Base-by-base conservation (phyloP, 2,888 invertebrate species). In the Chouioia cunea region DNA sequence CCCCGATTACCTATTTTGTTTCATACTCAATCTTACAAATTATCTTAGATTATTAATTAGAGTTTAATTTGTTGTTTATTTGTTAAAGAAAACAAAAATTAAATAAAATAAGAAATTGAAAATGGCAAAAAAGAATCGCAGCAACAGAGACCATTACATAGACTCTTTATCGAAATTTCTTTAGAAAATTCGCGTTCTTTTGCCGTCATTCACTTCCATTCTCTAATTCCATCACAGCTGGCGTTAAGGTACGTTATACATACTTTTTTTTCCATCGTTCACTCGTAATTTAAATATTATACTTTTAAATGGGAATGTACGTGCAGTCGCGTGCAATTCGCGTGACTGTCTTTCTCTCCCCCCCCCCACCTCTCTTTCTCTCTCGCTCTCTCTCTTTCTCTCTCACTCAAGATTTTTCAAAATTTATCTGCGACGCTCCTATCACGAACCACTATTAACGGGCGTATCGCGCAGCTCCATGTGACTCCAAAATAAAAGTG, bases 201-300 rank as follows among this genome's bases (percentile, higher is more conserved):
- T 68, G 36, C 70, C 70, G 63, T 65, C 52, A 70, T 68, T 68
- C 63, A 70, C 67, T 72, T 69, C 74, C 76, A 75, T 74, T 76
- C 74, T 73, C 77, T 74, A 75, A 75, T 76, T 76, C 78, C 79
- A 81, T 81, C 80, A 81, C 80, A 81, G 81, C 79, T 80, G 76
- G 73, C 78, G 77, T 80, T 77, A 76, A 73, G 73, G 63, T 74
- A 71, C 71, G 48, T 74, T 63, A 65, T 63, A 65, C 63, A 70
- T 54, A 66, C 53, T 36, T 65, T 47, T 65, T 65, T 56, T 46
- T 64, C 36, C 20, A 14, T 27, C 27, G 50, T 52, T 52, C 16
- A n/a, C 58, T 43, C 27, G 15, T 56, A 48, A 20, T 70, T 65
- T 56, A 36, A 36, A 36, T 36, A 56, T 47, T 23, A 63, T 6